Base-by-base conservation (phyloP, 1,140 invertebrate genomes). In the Drosophila equinoxialis region DNA sequence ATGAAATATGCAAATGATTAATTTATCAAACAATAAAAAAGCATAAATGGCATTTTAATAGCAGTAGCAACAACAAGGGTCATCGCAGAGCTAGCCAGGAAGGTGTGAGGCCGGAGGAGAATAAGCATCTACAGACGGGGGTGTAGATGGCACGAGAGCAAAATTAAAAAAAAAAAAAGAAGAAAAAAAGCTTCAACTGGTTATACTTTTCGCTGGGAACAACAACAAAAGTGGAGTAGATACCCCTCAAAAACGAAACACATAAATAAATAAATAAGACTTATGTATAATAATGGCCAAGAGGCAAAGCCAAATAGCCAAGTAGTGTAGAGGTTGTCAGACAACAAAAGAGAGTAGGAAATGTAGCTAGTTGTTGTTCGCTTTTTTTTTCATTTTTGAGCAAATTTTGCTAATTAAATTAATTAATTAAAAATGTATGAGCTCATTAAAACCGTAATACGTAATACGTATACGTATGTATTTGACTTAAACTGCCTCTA, bases 11-110 rank as follows among this genome's bases (percentile, higher is more conserved):
- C 84, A 87, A 87, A 87, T 87, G 65, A 84, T 81, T 66, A 74
- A 84, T 80, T 79, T 69, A 42, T 35, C 33, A 54, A 57, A 65
- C 55, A 76, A 68, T 71, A 81, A 68, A 83, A 72, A 87, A 74
- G 69, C 80, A 67, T 85, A 90, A 89, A 89, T 89, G 84, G 77
- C 84, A 89, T 89, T 89, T 84, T 90, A 89, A 89, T 89, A 64
- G 77, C 66, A 66, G 68, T 42, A 66, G 37, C 68, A 66, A 20
- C 35, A 57, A n/a, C 17, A 33, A 20, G 74, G 74, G 59, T 65
- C 45, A 8, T 51, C 17, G 45, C 17, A 51, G 17, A 51, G 20
- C 3, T 13, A 39, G 3, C 37, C 11, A 39, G 7, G 8, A 7
- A 48, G 14, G 6, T 17, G 42, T 0, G 1, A 0, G 45, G 14